Conservation (phyloP, 2,888 invertebrate species). For the Volucella zonaria region DNA sequence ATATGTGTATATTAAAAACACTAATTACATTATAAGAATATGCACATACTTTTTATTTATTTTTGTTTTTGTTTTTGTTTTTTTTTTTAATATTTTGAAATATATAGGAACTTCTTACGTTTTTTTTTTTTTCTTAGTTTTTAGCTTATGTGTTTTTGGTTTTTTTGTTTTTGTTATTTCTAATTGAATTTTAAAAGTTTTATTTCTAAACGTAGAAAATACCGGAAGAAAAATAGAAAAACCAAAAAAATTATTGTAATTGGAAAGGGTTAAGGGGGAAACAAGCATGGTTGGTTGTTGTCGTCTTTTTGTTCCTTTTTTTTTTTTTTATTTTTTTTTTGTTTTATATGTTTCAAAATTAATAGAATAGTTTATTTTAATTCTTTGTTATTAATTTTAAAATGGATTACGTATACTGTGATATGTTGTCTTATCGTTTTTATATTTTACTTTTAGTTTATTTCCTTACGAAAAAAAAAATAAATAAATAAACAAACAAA, state of each 20-base stretch:
- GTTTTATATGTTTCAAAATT: constrained; percentile 27
- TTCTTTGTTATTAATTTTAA: constrained; percentile 23
- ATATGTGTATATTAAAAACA: constrained; percentile 75
- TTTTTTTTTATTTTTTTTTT: constrained; percentile 51
- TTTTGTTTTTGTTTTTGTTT: no score
- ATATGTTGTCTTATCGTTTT: constrained; percentile 74
- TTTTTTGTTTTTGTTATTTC: constrained; percentile 39
- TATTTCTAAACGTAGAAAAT: constrained; percentile 29
- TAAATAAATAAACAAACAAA: not conserved
- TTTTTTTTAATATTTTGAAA: constrained; percentile 74
- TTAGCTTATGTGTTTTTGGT: constrained; percentile 46
- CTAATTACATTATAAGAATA: constrained; percentile 64
- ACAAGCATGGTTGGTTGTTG: constrained; percentile 2
- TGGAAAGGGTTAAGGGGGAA: constrained; percentile 12
- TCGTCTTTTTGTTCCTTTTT: constrained; percentile 34
- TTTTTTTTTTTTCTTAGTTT: constrained; percentile 61
- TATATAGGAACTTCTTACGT: constrained; percentile 75
- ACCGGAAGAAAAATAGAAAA: not conserved
- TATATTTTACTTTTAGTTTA: constrained; percentile 26
- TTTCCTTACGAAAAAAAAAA: constrained; percentile 15
- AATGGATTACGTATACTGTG: constrained; percentile 74
- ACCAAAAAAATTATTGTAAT: not conserved
- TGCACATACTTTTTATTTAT: constrained; percentile 52
- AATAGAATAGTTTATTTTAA: constrained; percentile 4
- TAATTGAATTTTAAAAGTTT: constrained; percentile 50